Evolutionary conservation across 2,888 invertebrate genomes (phyloP).

Genomic region (Drosophila prolongata): DNA sequence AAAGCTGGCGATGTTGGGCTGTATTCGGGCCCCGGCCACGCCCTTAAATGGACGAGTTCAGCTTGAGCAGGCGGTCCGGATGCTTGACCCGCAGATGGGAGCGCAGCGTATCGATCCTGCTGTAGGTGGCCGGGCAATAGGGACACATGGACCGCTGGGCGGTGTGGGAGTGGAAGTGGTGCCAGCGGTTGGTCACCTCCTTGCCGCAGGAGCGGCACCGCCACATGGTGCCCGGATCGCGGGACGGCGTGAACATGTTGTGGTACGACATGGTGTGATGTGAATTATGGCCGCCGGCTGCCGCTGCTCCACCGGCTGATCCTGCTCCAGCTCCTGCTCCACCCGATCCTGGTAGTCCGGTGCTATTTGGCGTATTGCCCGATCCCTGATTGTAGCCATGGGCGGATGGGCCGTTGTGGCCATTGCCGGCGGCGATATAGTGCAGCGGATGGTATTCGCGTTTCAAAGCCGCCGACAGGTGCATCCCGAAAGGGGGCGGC

Average conservation of each 20-base stretch:
- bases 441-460: slow-evolving; percentile 81
- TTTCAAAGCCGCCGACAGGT: slow-evolving; percentile 82
- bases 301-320: slow-evolving; percentile 52
- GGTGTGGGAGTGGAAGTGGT: slow-evolving; percentile 94
- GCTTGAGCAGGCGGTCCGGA: slow-evolving; percentile 84
- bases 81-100: slow-evolving; percentile 93
- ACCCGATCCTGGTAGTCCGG: slow-evolving; percentile 26
- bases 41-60: slow-evolving; percentile 82
- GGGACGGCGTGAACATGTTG: slow-evolving; percentile 92
- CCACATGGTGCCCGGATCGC: slow-evolving; percentile 90
- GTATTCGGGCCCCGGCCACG: slow-evolving; percentile 34
- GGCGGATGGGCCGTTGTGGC: slow-evolving; percentile 58
- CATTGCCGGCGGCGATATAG: slow-evolving; percentile 77
- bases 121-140: slow-evolving; percentile 94
- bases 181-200: slow-evolving; percentile 95
- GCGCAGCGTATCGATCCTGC: slow-evolving; percentile 93
- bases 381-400: slow-evolving; percentile 75
- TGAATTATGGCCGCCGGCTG: slow-evolving; percentile 78
- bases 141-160: slow-evolving; percentile 92
- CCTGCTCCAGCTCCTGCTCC: slow-evolving; percentile 32
- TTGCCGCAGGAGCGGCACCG: slow-evolving; percentile 93
- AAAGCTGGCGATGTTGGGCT: slow-evolving; percentile 25
- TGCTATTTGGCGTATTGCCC: slow-evolving; percentile 33
- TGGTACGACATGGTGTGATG: slow-evolving; percentile 89
- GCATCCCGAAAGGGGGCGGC: slow-evolving; percentile 81